Base-by-base conservation (phyloP, 2,888 invertebrate species). In the Pegoplata infirma region DNA sequence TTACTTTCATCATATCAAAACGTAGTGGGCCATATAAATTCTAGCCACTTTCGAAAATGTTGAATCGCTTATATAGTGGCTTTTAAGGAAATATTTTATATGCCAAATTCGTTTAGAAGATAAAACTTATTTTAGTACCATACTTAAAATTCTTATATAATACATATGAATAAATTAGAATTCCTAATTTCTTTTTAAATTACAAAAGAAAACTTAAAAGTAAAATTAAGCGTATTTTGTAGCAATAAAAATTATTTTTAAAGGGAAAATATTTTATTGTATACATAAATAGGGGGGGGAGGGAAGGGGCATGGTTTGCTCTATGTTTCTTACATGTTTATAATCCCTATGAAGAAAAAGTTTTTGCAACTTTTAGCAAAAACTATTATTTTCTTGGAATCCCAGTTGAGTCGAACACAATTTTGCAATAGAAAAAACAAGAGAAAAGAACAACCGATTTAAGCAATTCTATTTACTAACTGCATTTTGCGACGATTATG, bases 401-500 rank as follows among this genome's bases (percentile, higher is more conserved):
- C 55, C 21, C 28, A 55, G 6, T 25, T 25, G 6, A n/a, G n/a
- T n/a, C n/a, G n/a, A n/a, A n/a, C n/a, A n/a, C n/a, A n/a, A n/a
- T n/a, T n/a, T n/a, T n/a, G n/a, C n/a, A n/a, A n/a, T n/a, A n/a
- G 6, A 25, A 6, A 25, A 6, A 25, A 6, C 6, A 6, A 25
- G 25, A 25, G 25, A 25, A 6, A 25, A 5, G 25, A 6, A 25
- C 6, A 5, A 36, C 5, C 21, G 17, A 49, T 69, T 85, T 88
- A 89, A 66, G 88, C 88, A 82, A 90, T 90, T 77, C 90, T 86
- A 88, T 92, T 92, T 72, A 92, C 92, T 82, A 92, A 90, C 66
- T 92, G 92, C 84, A 92, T 92, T 90, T 93, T 93, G 82, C 93
- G 91, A 82, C 92, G 90, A 87, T 91, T 92, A 7, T 92, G 91